Percentiles rank a stretch among this genome's conserved stretches.
These are phyloP conservation scores for Anarrhichthys ocellatus DNA, from an alignment of 2,113 vertebrate species.

Conservation along the genomic window DNA sequence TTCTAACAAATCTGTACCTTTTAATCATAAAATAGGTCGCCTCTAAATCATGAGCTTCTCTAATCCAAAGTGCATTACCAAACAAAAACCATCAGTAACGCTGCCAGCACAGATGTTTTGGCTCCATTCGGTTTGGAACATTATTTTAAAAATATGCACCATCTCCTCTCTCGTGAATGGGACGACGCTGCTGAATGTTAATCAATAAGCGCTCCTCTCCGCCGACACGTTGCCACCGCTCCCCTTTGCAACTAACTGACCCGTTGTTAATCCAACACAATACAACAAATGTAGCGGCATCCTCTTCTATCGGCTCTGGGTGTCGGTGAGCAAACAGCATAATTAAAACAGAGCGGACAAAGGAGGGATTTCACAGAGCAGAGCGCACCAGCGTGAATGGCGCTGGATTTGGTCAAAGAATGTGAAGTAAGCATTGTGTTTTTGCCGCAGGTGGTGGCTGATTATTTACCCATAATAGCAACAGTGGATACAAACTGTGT, in stretches of 20 bases:
- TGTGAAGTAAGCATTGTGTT: constrained; percentile 37
- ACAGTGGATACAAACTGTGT: neutral
- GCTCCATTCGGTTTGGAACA: constrained; percentile 1
- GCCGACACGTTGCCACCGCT: constrained; percentile 66
- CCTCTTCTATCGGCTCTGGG: constrained; percentile 71
- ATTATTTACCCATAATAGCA: constrained; percentile 56
- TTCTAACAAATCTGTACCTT: neutral
- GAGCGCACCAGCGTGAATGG: constrained; percentile 44
- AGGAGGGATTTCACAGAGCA: constrained; percentile 45
- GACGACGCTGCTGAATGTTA: constrained; percentile 49
- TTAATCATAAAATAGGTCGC: neutral
- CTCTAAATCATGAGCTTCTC: neutral
- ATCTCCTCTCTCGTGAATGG: constrained; percentile 34
- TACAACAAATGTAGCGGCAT: constrained; percentile 76
- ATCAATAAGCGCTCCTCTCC: constrained; percentile 53
- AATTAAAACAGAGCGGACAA: constrained; percentile 76
- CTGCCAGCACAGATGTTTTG: constrained; percentile 7
- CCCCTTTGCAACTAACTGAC: constrained; percentile 76
- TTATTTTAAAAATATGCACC: constrained; percentile 37
- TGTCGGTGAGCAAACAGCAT: constrained; percentile 78
- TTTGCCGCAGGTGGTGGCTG: constrained; percentile 58
- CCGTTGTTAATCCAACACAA: constrained; percentile 80
- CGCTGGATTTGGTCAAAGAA: constrained; percentile 32
- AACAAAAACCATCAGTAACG: neutral
- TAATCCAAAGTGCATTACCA: constrained; percentile 1